Conservation (phyloP, 2,797 vertebrate genomes). For the Phataginus tricuspis region DNA sequence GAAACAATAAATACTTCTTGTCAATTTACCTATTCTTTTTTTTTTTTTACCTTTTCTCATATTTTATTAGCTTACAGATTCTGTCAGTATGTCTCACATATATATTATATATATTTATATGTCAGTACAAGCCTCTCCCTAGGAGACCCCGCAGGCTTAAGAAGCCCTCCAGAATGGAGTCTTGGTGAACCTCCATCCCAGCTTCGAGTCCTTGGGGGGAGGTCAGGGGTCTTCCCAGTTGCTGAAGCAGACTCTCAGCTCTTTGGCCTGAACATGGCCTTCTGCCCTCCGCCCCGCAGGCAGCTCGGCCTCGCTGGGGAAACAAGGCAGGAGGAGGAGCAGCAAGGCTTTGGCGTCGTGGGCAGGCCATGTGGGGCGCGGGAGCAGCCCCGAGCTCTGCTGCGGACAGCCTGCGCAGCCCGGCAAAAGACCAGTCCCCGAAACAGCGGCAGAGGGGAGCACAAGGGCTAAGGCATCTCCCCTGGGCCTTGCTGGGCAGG, state of each 20-base stretch:
- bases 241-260: background rate
- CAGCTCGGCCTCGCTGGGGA: conserved; percentile 3
- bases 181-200: background rate
- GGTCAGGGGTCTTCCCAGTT: background rate
- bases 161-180: background rate
- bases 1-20: conserved; percentile 97
- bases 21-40: conserved; percentile 87
- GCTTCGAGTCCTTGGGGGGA: background rate
- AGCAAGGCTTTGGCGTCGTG: conserved; percentile 59
- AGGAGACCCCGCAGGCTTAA: background rate
- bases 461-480: background rate
- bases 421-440: background rate
- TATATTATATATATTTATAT: conserved; percentile 87
- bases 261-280: conserved; percentile 13
- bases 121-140: conserved; percentile 81
- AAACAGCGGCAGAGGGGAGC: background rate
- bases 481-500: background rate
- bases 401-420: background rate
- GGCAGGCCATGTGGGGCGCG: background rate
- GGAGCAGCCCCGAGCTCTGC: background rate
- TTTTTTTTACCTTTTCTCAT: conserved; percentile 88
- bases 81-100: conserved; percentile 89
- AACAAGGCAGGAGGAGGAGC: background rate
- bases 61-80: conserved; percentile 93
- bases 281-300: background rate